Evolutionary conservation across 53 echinoderm and acorn worm genomes (phyloP), one percentile per base, ranked within the genome.

Genomic region (Echinometra lucunter): DNA sequence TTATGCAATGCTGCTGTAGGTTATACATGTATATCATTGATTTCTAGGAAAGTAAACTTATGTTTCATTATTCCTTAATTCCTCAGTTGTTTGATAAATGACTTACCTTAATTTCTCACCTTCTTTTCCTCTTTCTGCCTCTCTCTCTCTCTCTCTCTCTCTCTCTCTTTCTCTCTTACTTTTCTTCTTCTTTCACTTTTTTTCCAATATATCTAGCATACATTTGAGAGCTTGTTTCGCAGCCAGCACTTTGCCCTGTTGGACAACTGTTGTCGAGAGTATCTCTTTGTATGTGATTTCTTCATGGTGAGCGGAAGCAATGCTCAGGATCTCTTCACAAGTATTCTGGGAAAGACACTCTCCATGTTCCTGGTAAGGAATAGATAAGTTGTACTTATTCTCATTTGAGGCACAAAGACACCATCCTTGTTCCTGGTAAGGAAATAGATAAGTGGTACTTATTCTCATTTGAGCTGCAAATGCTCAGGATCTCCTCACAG

Each of bases 211-310:
- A 8, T 89, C 0, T 96, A 98, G 98, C 97, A 98, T 95, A 98
- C 98, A 23, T 98, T 98, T 96, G 98, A 98, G 95, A 96, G 97
- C 88, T 95, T 98, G 58, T 98, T 97, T 44, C 97, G 98, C 40
- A 98, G 98, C 87, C 98, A 98, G 94, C 98, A 98, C 90, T 98
- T 96, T 83, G 97, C 98, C 15, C 93, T 98, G 70, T 94, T 98
- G 45, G 98, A 98, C 88, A 98, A 98, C 81, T 97, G 97, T 95
- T 98, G 98, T 70, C 92, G 98, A 66, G 98, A 98, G 94, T 98
- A 98, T 66, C 94, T 98, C 87, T 98, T 98, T 95, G 95, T 98
- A 47, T 97, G 97, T 94, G 98, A 98, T 70, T 98, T 98, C 98
- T 98, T 98, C 95, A 98, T 98, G 98, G 98, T 98, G 32, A 95